Evolutionary conservation across 2,113 vertebrate genomes (phyloP), one percentile per base, ranked within the genome.

Genomic region (Centropus unirufus): DNA sequence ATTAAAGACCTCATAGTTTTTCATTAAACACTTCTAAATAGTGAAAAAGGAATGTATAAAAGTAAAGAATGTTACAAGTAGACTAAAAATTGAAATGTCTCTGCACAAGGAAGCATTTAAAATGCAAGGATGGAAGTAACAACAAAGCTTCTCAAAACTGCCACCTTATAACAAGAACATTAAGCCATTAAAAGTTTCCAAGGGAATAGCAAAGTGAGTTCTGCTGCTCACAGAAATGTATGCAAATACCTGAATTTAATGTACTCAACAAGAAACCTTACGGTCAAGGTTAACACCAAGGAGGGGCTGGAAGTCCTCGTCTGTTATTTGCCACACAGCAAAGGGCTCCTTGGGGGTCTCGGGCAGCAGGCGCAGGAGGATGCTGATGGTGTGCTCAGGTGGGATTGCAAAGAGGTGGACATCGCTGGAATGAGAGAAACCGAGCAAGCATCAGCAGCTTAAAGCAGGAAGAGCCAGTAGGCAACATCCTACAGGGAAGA

Each of bases 201-300:
- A 40, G 22, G 2, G 36, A 80, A 47, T 13, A 24, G 8, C 39
- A 21, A 54, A 58, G n/a, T 1, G 14, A 40, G n/a, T 6, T 51
- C 73, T 84, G 64, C 64, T 68, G 54, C 77, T 57, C 2, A 0
- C 18, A 54, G 34, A n/a, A 39, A 66, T 1, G 19, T 1, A 14
- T 8, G 63, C 27, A 68, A 73, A 66, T 36, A 42, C 18, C 32
- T 5, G 2, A n/a, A 46, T 29, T 47, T 3, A 9, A 77, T 0
- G 7, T 29, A 47, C 22, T 72, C 63, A 67, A 68, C n/a, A 46
- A 66, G 63, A 81, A 82, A 46, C 67, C 99, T 98, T 97, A 99
- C 99, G 98, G 51, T 99, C 98, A 42, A 99, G 97, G 80, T 99
- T 98, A 21, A 99, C 93, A 8, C 99, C 99, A 72, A 99, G 98